Evolutionary conservation across 2,888 invertebrate genomes (phyloP), one percentile per base, ranked within the genome.

Genomic region (Diachrysia chrysitis): DNA sequence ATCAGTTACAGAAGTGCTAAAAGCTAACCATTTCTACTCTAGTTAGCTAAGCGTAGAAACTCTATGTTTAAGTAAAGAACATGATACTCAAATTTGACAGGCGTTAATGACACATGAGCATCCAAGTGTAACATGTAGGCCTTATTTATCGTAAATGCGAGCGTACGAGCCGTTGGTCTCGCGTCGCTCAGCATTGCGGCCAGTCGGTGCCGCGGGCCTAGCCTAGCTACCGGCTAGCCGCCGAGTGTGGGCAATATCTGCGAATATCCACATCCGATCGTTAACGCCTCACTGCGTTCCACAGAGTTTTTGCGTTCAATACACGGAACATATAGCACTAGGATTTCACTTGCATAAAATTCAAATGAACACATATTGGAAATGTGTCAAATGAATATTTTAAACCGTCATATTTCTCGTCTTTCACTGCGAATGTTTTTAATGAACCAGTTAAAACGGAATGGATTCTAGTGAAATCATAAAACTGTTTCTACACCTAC

Each of bases 111-210:
- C 62, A 71, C 76, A 58, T 63, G 67, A 32, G 66, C 72, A 79
- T 58, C 71, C 60, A 59, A 65, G 67, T 66, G 16, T 63, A 53
- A 17, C 62, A 54, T 62, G 58, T 62, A 66, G 63, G 68, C 66
- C 60, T 78, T 75, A 71, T 54, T 71, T 69, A 82, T 66, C 37
- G 59, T 71, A 63, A 57, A 61, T 46, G 61, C 68, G 73, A 68
- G 70, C 68, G 64, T 70, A 61, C 66, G 67, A 69, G 25, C 51
- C 70, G 51, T 72, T 75, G 83, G 93, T 92, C 87, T 86, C 93
- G 93, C 93, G 86, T 84, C 87, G 87, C 69, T 91, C 90, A 87
- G 63, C 90, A 94, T 92, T 85, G 89, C 91, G 93, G 93, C 66
- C 71, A 71, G 71, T 76, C 73, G 69, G 76, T 81, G 78, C 76